Evolutionary conservation across 2,888 invertebrate genomes (phyloP), one percentile per base, ranked within the genome.

Genomic region (Balanococcus diminutus): DNA sequence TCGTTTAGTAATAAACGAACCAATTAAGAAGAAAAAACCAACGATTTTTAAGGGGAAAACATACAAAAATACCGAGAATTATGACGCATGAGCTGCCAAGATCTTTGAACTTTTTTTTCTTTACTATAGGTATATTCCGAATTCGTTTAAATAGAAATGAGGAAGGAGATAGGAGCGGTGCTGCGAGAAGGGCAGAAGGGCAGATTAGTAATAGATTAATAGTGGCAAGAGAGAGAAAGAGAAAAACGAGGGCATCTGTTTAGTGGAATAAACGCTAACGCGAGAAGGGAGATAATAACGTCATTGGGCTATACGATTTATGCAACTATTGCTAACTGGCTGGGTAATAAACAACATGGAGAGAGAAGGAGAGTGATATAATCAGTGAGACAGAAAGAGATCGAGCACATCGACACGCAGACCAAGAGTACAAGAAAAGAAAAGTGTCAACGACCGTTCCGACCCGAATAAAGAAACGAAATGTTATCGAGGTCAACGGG

Each of bases 391-490:
- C 61, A 81, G 82, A 67, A 82, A 82, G 86, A 86, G 75, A 82
- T 67, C 79, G 82, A 86, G 82, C 36, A 79, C 75, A 67, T 67
- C 67, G 67, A 67, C 67, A 67, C 67, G 67, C 36, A 56, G 86
- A 61, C n/a, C 31, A 82, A 72, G 61, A 46, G 82, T 82, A 72
- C 14, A 82, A 82, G 82, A 84, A 81, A 79, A 79, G 46, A 56
- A 84, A 81, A 86, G 86, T 83, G 84, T 84, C 83, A 86, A 81
- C 82, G 86, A 86, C 86, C 85, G 42, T 75, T 46, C 25, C 85
- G 85, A 85, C 79, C 75, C 85, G 75, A 85, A 85, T 85, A 79
- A 79, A 85, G 32, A 31, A 79, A 85, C 28, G n/a, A 31, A 84
- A 19, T 28, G 11, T 11, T 42, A 85, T 85, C 79, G 85, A 85